Conservation (phyloP, 64 coral and sea anemone genomes). For the Dendronephthya gigantea region DNA sequence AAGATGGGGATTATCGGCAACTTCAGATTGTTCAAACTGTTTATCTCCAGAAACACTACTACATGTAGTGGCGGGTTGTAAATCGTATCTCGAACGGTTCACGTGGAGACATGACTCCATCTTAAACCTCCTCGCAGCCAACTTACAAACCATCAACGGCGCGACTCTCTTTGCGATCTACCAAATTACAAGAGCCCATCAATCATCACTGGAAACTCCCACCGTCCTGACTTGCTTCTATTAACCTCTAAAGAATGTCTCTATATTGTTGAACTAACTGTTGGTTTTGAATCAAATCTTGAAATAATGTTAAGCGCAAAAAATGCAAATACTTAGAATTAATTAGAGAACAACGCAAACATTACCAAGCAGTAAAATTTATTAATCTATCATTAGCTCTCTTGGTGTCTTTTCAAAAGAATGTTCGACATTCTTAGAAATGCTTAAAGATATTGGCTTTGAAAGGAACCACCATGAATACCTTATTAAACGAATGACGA, state of each 20-base stretch:
- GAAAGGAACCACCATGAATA: neutral
- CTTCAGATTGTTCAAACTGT: neutral
- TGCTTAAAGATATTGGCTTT: neutral
- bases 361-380: conserved; percentile 26
- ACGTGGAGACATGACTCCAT: conserved; percentile 52
- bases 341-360: neutral
- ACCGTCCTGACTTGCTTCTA: conserved; percentile 38
- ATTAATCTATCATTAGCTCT: neutral
- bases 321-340: conserved; percentile 13
- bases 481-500: neutral
- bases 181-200: conserved; percentile 19
- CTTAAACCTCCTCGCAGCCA: conserved; percentile 1
- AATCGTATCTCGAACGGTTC: conserved; percentile 24
- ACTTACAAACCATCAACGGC: neutral
- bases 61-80: conserved; percentile 28
- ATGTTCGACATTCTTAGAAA: neutral
- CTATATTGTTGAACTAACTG: conserved; percentile 43
- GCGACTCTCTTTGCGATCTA: conserved; percentile 28
- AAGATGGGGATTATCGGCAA: conserved; percentile 14
- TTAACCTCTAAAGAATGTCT: neutral
- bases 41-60: conserved; percentile 37
- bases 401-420: neutral
- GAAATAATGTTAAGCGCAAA: conserved; percentile 28
- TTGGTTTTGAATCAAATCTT: conserved; percentile 42
- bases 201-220: conserved; percentile 37